Evolutionary conservation across 2,888 invertebrate genomes (phyloP).

Genomic region (Anagyrus pseudococci): DNA sequence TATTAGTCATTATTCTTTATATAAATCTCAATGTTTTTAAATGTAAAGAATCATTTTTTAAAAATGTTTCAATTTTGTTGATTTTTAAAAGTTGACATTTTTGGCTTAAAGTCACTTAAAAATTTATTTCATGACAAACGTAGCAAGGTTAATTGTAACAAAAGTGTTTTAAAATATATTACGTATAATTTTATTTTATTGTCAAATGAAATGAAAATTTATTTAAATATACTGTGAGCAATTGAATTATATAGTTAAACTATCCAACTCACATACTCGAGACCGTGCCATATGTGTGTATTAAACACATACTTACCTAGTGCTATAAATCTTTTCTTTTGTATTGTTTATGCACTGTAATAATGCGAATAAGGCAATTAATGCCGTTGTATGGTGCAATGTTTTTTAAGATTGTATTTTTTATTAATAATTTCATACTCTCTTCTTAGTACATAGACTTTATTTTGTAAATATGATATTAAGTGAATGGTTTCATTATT

Average conservation of each 20-base stretch:
- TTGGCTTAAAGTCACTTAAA: too few species aligned
- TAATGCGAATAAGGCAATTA: conserved; percentile 17
- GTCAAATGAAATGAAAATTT: too few species aligned
- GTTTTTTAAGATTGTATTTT: conserved; percentile 36
- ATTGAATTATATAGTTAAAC: conserved; percentile 14
- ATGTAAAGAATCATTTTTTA: too few species aligned
- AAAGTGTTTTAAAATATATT: too few species aligned
- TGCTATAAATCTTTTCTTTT: conserved; percentile 17
- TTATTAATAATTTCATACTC: conserved; percentile 35
- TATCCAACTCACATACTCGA: conserved; percentile 34
- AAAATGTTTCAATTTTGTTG: too few species aligned
- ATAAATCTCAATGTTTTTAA: too few species aligned
- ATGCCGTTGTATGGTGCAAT: conserved; percentile 29
- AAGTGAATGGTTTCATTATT: background rate
- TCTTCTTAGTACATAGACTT: conserved; percentile 15
- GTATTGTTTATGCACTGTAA: conserved; percentile 19
- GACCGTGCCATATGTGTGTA: conserved; percentile 37
- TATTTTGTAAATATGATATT: conserved; percentile 31
- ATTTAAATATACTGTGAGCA: conserved; percentile 5
- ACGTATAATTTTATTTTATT: too few species aligned
- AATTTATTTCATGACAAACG: too few species aligned
- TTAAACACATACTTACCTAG: conserved; percentile 18
- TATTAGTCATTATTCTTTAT: too few species aligned
- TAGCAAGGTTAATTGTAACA: too few species aligned
- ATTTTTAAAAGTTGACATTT: too few species aligned